Evolutionary conservation across 2,888 invertebrate species (phyloP).

Genomic region (Mythimna loreyi): DNA sequence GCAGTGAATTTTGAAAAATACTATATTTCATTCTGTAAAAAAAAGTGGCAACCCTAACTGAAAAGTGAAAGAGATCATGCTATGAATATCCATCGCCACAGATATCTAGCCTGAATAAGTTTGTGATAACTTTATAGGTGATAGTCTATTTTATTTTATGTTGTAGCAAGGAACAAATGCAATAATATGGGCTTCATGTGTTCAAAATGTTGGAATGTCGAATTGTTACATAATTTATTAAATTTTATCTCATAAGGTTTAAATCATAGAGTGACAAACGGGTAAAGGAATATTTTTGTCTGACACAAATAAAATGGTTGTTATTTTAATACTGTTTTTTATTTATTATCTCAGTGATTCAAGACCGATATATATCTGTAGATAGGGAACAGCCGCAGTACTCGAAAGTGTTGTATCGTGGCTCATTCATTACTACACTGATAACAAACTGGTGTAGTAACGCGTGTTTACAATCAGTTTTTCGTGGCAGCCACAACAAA

Average conservation of each 20-base stretch:
- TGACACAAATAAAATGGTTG: constrained; percentile 81
- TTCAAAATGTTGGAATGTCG: constrained; percentile 58
- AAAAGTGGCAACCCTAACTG: no score
- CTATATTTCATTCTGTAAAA: no score
- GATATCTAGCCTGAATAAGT: constrained; percentile 46
- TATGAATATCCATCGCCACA: constrained; percentile 9
- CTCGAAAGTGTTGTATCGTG: constrained; percentile 50
- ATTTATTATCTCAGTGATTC: constrained; percentile 53
- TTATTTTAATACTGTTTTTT: constrained; percentile 71
- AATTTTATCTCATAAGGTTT: constrained; percentile 65
- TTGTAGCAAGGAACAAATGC: constrained; percentile 52
- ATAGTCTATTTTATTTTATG: constrained; percentile 58
- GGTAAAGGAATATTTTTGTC: constrained; percentile 79
- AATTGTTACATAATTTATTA: constrained; percentile 66
- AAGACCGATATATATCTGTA: constrained; percentile 19
- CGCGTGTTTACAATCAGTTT: constrained; percentile 70
- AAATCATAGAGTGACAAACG: constrained; percentile 74
- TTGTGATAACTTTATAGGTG: constrained; percentile 63
- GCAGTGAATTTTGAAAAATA: no score
- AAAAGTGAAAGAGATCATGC: background rate
- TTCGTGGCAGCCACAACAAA: constrained; percentile 71
- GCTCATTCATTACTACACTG: constrained; percentile 66
- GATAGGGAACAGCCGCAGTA: constrained; percentile 11
- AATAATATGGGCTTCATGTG: constrained; percentile 58
- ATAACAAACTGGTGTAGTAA: constrained; percentile 61